Conservation (phyloP, 2,113 vertebrate species). For the Vireo altiloquus region DNA sequence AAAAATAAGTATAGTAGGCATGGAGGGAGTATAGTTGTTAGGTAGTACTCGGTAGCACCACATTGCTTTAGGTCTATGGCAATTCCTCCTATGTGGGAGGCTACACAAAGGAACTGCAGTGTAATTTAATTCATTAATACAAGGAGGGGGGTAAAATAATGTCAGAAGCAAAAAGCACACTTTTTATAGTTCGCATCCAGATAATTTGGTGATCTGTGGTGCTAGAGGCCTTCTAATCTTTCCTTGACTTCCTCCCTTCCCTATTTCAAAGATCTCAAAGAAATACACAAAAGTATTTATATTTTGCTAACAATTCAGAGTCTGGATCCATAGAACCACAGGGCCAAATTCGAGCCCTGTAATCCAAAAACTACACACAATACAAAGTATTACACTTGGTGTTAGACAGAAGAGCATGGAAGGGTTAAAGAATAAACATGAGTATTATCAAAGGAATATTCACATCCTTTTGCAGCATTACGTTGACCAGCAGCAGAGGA, state of each 20-base stretch:
- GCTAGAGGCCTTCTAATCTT: background rate
- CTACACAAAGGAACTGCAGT: background rate
- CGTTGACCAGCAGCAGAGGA: conserved; percentile 10
- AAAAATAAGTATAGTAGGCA: background rate
- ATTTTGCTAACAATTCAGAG: background rate
- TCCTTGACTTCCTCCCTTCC: background rate
- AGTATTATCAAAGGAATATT: background rate
- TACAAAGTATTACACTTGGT: background rate
- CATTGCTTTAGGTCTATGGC: background rate
- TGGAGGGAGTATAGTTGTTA: background rate
- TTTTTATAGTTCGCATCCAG: background rate
- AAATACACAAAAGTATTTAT: background rate
- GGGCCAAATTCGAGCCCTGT: background rate
- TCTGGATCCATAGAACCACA: background rate
- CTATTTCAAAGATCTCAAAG: background rate
- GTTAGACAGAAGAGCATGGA: background rate
- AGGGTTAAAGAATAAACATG: background rate
- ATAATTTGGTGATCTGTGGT: background rate
- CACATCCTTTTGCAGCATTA: background rate
- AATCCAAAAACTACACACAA: background rate
- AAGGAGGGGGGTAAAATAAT: accelerated
- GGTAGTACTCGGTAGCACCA: background rate
- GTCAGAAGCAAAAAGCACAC: background rate
- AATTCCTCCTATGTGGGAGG: background rate
- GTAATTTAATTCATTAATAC: background rate